Percentiles rank a stretch among this genome's conserved stretches.
These are phyloP conservation scores for Villa cingulata DNA, from an alignment of 2,888 invertebrate species.

Conservation along the genomic window DNA sequence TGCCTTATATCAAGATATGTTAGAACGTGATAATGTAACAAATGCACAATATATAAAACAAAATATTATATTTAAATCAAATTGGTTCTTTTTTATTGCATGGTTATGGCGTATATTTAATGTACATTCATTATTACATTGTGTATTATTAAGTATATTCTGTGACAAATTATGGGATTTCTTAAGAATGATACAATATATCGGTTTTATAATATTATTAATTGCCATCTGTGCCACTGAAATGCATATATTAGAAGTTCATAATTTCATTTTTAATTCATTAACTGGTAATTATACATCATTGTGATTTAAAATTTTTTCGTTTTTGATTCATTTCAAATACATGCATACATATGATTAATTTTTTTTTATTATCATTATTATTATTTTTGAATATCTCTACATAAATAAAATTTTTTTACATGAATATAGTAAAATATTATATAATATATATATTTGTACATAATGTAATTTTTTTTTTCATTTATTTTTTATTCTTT, in stretches of 20 bases:
- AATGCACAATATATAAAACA: conserved; percentile 41
- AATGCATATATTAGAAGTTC: conserved; percentile 50
- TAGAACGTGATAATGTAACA: conserved; percentile 50
- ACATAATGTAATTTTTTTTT: no score
- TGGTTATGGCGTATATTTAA: conserved; percentile 67
- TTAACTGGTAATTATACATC: conserved; percentile 33
- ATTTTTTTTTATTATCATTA: no score
- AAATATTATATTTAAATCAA: conserved; percentile 52
- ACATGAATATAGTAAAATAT: no score
- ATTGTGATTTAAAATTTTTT: conserved; percentile 28
- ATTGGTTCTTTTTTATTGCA: conserved; percentile 57
- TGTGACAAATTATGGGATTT: conserved; percentile 73
- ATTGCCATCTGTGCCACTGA: conserved; percentile 57
- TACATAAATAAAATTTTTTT: no score
- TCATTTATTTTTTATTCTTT: no score
- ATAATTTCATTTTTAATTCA: conserved; percentile 41
- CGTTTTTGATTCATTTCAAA: no score
- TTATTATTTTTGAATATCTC: no score
- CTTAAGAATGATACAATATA: conserved; percentile 52
- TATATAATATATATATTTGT: no score
- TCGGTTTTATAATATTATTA: conserved; percentile 55
- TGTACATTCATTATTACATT: conserved; percentile 63
- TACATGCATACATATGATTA: no score
- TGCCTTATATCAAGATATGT: conserved; percentile 59
- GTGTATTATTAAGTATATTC: conserved; percentile 61